Base-by-base conservation (phyloP, 64 coral and sea anemone genomes). In the Actinia equina region DNA sequence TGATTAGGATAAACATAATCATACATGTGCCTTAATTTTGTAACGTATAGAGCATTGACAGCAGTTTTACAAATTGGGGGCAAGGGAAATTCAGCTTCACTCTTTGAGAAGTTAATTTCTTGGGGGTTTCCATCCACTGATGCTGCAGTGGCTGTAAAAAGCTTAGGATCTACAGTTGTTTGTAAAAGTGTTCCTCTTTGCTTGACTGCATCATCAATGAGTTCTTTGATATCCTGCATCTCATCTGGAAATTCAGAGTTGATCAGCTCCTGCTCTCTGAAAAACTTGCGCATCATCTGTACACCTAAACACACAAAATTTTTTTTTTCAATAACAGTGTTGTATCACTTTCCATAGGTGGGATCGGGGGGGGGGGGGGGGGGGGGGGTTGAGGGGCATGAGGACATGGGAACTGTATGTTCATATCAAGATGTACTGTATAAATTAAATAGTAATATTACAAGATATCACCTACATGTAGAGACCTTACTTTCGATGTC, bases 281-380 rank as follows among this genome's bases (percentile, higher is more conserved):
- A 22, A 59, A 89, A 89, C n/a, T 89, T 89, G 59, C 87, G 80
- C 87, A 89, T 89, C 43, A 89, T 89, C 59, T 89, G 87, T 44
- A 89, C 79, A 43, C 87, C 87, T 89, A 60, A 14, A 17, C n/a
- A 46, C 12, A 78, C 30, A 88, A 79, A 88, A 25, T 13, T 69
- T 79, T 27, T 62, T n/a, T 59, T 20, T 67, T n/a, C n/a, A 86
- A 16, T 7, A 41, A 14, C 18, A 64, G 61, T 44, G 2, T 80
- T 80, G 61, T 64, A 22, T 8, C 61, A 64, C 18, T 64, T 64
- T 11, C 18, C 17, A 64, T 64, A 64, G 18, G 59, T 18, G 59
- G 12, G 59, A 6, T 4, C 11, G n/a, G n/a, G n/a, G n/a, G 52
- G 12, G 13, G 12, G 17, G 7, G 59, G 59, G 11, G 52, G 52